Percentiles rank a stretch among this genome's conserved stretches.
phyloP scores from a whole-genome alignment of 2,113 vertebrate genomes.

The Circaetus cinerascens region DNA sequence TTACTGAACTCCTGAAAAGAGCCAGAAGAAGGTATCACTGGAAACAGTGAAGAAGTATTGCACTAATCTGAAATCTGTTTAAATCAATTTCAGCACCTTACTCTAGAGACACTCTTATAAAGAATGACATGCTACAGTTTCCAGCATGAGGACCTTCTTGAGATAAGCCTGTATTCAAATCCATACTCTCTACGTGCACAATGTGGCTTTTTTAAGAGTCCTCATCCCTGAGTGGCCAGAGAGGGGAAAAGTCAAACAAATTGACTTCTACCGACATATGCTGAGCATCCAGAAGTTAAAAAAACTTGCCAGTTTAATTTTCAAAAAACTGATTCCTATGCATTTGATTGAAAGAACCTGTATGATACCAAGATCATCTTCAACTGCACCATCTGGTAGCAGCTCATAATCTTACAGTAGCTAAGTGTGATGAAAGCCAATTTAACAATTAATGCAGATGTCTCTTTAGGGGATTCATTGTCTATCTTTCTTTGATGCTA shows the following conservation, averaged over 20 bases:
- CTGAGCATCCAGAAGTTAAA: not conserved
- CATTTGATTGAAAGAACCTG: not conserved
- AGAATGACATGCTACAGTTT: not conserved
- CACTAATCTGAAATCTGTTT: not conserved
- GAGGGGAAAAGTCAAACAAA: not conserved
- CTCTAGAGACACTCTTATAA: not conserved
- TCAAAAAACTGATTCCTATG: not conserved
- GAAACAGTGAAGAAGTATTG: not conserved
- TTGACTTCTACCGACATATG: not conserved
- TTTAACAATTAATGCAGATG: not conserved
- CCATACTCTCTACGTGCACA: rapidly evolving
- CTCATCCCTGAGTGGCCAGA: not conserved
- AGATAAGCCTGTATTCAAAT: not conserved
- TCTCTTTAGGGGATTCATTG: not conserved
- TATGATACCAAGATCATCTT: not conserved
- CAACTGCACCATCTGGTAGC: conserved; percentile 8
- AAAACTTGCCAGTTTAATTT: not conserved
- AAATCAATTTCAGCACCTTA: not conserved
- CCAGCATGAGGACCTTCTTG: not conserved
- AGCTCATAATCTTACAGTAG: not conserved
- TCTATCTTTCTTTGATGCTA: not conserved
- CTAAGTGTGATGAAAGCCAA: not conserved
- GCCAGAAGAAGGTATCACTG: not conserved
- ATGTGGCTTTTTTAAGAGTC: not conserved
- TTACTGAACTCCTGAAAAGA: not conserved